Evolutionary conservation across 2,797 vertebrate species (phyloP).

Genomic region (Miichthys miiuy): DNA sequence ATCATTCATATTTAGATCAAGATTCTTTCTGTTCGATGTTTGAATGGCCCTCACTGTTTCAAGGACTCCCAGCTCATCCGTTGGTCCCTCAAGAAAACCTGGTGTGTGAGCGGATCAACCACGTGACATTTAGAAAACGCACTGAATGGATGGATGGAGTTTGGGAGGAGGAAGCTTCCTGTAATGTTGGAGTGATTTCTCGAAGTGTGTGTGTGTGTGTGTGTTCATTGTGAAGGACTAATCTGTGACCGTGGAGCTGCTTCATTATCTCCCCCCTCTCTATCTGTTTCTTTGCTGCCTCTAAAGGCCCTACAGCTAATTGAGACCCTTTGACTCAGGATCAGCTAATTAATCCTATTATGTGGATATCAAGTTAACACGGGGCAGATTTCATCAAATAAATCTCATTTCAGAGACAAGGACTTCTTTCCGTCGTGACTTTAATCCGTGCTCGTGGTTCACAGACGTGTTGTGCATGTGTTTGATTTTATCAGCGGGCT

Average conservation of each 20-base stretch:
- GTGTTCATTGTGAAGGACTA: conserved; percentile 24
- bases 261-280: conserved; percentile 73
- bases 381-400: conserved; percentile 77
- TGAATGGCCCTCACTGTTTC: conserved; percentile 32
- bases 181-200: conserved; percentile 40
- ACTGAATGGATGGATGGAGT: conserved; percentile 17
- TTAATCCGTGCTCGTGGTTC: conserved; percentile 21
- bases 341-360: conserved; percentile 82
- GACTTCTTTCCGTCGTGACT: conserved; percentile 15
- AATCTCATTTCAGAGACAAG: conserved; percentile 34
- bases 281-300: conserved; percentile 63
- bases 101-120: conserved; percentile 30
- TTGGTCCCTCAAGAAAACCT: conserved; percentile 69
- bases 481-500: conserved; percentile 21
- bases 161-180: conserved; percentile 24
- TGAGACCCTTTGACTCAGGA: conserved; percentile 75
- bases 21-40: conserved; percentile 19
- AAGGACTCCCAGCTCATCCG: conserved; percentile 55
- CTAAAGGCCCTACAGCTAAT: conserved; percentile 67
- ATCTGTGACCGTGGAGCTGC: conserved; percentile 42
- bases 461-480: conserved; percentile 25
- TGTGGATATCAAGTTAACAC: conserved; percentile 69
- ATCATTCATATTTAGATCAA: conserved; percentile 39
- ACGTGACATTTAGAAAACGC: conserved; percentile 30
- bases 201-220: conserved; percentile 28